Evolutionary conservation across 2,888 invertebrate genomes (phyloP), one percentile per base, ranked within the genome.

Genomic region (Digitonthophagus gazella): DNA sequence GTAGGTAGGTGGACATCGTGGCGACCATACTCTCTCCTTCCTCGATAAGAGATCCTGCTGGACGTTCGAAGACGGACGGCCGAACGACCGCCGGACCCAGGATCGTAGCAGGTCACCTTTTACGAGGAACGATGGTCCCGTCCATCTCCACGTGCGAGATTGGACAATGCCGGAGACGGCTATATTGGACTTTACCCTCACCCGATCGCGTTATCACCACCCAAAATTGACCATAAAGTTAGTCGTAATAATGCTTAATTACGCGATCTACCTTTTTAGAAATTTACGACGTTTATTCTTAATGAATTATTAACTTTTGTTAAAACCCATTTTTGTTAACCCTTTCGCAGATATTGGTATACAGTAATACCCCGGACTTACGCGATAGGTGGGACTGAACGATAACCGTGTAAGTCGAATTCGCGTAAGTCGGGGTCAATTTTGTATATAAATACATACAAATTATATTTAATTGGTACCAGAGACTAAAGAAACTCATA

Each of bases 11-110:
- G 61, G 61, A 61, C 61, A 61, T 19, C 61, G 61, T 16, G 11
- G 61, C 61, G 61, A 18, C 18, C 61, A 19, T 61, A 18, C 61
- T 61, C 61, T 19, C 61, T 61, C 61, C 28, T 44, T 44, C 28
- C 28, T 44, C 65, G 55, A 65, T 55, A 55, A 44, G 65, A 44
- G 54, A 55, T 55, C 55, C 54, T 71, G 73, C 72, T 72, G 73
- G 74, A 70, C 73, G 69, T 68, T 66, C 58, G 58, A 71, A 67
- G 68, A 65, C 68, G 64, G 68, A 72, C 69, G 71, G 61, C 65
- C 70, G 16, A 16, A 18, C 18, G 58, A 20, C 18, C 18, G 20
- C 15, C 16, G 58, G 58, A 58, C 58, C 18, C 15, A 16, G 11
- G 11, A 44, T 11, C 28, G 11, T 44, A 6, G 28, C 28, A 44